These are phyloP conservation scores for Athalia circularis DNA, from an alignment of 2,888 invertebrate species.

Conservation along the genomic window DNA sequence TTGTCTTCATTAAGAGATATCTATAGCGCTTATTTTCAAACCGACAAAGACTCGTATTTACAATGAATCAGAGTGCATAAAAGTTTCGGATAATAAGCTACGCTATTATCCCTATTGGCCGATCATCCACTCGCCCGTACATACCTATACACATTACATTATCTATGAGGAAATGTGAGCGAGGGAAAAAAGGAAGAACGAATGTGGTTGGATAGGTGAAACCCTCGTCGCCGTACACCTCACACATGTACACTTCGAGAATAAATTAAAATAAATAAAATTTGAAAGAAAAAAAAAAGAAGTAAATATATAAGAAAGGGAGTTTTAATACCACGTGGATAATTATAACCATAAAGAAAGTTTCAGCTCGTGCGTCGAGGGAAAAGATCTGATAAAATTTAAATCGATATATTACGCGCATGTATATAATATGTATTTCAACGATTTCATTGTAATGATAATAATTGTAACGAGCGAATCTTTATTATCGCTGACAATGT, in stretches of 20 bases:
- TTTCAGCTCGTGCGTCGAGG: not conserved
- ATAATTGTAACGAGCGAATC: no score
- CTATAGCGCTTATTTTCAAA: slow-evolving; percentile 16
- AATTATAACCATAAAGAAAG: not conserved
- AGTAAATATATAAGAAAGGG: not conserved
- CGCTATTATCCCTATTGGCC: slow-evolving; percentile 8
- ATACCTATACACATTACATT: not conserved
- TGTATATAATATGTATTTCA: not conserved
- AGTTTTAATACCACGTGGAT: not conserved
- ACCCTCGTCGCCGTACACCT: not conserved
- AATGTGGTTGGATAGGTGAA: no score
- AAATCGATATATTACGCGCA: not conserved
- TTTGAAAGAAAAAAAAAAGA: no score
- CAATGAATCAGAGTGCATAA: slow-evolving; percentile 41
- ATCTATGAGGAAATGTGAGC: no score
- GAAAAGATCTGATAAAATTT: not conserved
- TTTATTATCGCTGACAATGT: no score
- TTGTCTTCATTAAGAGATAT: slow-evolving; percentile 43
- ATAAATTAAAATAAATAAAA: not conserved
- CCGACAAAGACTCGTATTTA: slow-evolving; percentile 38
- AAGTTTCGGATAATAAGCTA: slow-evolving; percentile 31
- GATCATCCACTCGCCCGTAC: not conserved
- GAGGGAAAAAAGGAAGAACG: no score
- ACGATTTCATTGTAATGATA: no score
- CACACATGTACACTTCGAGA: not conserved